Conservation (phyloP, 2,888 invertebrate species). For the Drosophila paramelanica region DNA sequence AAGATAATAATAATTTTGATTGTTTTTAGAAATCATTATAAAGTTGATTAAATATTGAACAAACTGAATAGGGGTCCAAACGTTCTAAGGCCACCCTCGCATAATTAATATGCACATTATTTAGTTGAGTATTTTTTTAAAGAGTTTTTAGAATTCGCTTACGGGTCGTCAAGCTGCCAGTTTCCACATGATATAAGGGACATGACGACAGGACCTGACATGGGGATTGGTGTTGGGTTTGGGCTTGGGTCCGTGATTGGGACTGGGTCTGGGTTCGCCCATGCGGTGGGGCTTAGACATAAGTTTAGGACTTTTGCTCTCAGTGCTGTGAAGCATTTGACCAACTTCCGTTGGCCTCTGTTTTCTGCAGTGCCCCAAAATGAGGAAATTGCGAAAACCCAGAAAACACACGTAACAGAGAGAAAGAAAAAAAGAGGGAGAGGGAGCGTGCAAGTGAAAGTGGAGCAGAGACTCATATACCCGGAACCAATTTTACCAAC, state of each 20-base stretch:
- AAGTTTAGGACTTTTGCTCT: slow-evolving; percentile 24
- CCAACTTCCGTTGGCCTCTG: slow-evolving; percentile 51
- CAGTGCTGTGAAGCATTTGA: slow-evolving; percentile 49
- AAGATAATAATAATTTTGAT: neutral
- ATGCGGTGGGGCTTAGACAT: slow-evolving; percentile 27
- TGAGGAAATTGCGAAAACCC: slow-evolving; percentile 53
- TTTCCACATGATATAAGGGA: slow-evolving; percentile 8
- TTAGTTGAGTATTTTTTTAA: slow-evolving; percentile 19
- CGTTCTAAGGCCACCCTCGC: slow-evolving; percentile 1
- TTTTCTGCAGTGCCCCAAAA: slow-evolving; percentile 35
- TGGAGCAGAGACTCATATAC: slow-evolving; percentile 4
- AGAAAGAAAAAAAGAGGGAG: neutral
- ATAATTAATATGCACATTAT: slow-evolving; percentile 47
- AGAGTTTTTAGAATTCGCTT: slow-evolving; percentile 21
- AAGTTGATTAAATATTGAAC: slow-evolving; percentile 10
- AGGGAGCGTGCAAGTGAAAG: neutral
- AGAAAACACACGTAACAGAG: slow-evolving; percentile 18
- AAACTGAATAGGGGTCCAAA: neutral
- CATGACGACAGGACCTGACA: neutral
- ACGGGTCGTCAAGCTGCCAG: slow-evolving; percentile 9
- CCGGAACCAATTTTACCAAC: slow-evolving; percentile 40
- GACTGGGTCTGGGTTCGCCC: slow-evolving; percentile 16
- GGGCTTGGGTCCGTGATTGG: neutral
- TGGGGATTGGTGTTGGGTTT: neutral
- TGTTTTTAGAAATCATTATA: neutral